Conservation (phyloP, 2,113 vertebrate species). For the Oenanthe oenanthe region DNA sequence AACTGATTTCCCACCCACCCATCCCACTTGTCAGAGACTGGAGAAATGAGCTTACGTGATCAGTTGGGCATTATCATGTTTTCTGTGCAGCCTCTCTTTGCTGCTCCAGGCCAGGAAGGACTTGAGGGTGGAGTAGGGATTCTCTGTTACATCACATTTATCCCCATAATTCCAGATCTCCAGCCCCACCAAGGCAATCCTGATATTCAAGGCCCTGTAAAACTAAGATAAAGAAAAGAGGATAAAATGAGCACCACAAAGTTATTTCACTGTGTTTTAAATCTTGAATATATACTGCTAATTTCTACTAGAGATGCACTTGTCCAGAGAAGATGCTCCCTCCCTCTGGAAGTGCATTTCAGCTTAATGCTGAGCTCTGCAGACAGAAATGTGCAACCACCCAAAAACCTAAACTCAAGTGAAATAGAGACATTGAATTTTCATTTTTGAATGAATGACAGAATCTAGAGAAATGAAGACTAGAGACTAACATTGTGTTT, state of each 20-base stretch:
- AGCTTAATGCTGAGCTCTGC: neutral
- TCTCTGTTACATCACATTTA: slow-evolving; percentile 83
- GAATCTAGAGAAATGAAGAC: neutral
- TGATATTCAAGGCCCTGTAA: slow-evolving; percentile 90
- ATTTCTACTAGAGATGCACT: neutral
- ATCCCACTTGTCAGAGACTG: neutral
- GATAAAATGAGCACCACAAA: neutral
- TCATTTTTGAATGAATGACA: neutral
- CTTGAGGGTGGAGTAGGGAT: slow-evolving; percentile 91
- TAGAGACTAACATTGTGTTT: neutral
- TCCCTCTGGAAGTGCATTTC: neutral
- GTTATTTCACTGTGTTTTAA: neutral
- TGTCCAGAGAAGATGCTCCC: neutral
- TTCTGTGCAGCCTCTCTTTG: slow-evolving; percentile 82
- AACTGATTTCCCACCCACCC: neutral
- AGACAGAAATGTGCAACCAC: neutral
- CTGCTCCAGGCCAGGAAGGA: slow-evolving; percentile 92
- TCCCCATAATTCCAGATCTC: slow-evolving; percentile 90
- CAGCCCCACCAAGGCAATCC: slow-evolving; percentile 91
- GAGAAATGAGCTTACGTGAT: slow-evolving; percentile 84
- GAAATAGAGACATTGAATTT: neutral
- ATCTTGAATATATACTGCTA: neutral
- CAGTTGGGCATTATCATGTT: slow-evolving; percentile 95
- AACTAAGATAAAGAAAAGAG: slow-evolving; percentile 76
- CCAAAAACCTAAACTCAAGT: neutral